Evolutionary conservation across 2,113 vertebrate species (phyloP).

Genomic region (Clupea harengus): DNA sequence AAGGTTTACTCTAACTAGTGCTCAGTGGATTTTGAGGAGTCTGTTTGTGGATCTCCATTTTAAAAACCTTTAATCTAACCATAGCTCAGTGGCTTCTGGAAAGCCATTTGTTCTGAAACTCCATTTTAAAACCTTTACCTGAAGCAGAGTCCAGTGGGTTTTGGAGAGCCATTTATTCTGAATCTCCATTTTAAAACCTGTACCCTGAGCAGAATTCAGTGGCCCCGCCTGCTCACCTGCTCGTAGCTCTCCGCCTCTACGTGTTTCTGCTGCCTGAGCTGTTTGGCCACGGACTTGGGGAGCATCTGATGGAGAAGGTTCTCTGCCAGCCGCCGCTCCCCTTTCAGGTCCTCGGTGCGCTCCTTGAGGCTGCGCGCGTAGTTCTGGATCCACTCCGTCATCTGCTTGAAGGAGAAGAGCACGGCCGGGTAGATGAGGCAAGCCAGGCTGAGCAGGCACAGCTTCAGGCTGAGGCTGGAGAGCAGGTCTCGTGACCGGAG

Average conservation of each 20-base stretch:
- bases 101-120: too few relatives aligned
- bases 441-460: conserved; percentile 71
- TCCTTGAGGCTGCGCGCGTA: conserved; percentile 76
- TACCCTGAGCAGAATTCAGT: too few relatives aligned
- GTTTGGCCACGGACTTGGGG: conserved; percentile 84
- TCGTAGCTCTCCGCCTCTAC: conserved; percentile 89
- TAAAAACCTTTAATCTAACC: too few relatives aligned
- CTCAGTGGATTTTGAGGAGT: too few relatives aligned
- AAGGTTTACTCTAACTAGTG: not conserved
- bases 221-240: conserved; percentile 62
- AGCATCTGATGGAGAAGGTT: conserved; percentile 89
- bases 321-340: conserved; percentile 77
- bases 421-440: conserved; percentile 81
- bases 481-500: conserved; percentile 68
- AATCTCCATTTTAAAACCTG: too few relatives aligned
- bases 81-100: too few relatives aligned
- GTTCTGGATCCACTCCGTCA: conserved; percentile 82
- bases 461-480: conserved; percentile 71
- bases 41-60: too few relatives aligned
- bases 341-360: conserved; percentile 76
- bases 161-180: too few relatives aligned
- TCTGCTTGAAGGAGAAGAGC: conserved; percentile 84
- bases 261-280: conserved; percentile 76
- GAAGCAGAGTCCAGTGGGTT: too few relatives aligned
- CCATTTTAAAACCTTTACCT: too few relatives aligned